A percentile compares a stretch with the other conserved stretches of the same genome.
Evolutionary conservation across 1,140 invertebrate species (phyloP).

Genomic region (Brachionus calyciflorus): DNA sequence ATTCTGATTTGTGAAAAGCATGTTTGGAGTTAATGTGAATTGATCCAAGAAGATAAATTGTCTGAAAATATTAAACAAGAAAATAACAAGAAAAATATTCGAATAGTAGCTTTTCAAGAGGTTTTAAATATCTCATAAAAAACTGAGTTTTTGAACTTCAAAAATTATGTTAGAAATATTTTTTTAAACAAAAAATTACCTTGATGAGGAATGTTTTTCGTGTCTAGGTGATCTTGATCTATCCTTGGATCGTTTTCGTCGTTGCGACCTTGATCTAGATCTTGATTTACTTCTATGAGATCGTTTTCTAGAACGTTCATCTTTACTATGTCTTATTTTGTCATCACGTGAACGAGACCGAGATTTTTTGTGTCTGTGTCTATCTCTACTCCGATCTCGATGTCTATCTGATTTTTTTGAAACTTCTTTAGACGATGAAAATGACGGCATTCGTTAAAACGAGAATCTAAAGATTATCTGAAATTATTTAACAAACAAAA

Average conservation of each 20-base stretch:
- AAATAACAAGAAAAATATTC: too few species aligned
- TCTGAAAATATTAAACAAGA: too few species aligned
- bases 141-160: too few species aligned
- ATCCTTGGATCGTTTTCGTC: background rate
- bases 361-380: background rate
- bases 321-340: background rate
- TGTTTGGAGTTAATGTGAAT: too few species aligned
- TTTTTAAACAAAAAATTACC: background rate
- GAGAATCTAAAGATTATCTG: too few species aligned
- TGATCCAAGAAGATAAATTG: too few species aligned
- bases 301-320: background rate
- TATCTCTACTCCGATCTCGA: background rate
- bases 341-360: conserved; percentile 23
- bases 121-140: too few species aligned
- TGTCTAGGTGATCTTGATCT: background rate
- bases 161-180: too few species aligned
- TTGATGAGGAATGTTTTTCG: background rate
- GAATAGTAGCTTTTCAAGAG: too few species aligned
- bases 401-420: background rate
- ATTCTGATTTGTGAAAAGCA: too few species aligned
- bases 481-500: too few species aligned
- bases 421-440: background rate
- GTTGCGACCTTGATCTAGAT: background rate
- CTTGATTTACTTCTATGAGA: conserved; percentile 11
- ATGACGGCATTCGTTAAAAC: too few species aligned